phyloP scores from a whole-genome alignment of 2,797 vertebrate genomes.

The Erethizon dorsatum region DNA sequence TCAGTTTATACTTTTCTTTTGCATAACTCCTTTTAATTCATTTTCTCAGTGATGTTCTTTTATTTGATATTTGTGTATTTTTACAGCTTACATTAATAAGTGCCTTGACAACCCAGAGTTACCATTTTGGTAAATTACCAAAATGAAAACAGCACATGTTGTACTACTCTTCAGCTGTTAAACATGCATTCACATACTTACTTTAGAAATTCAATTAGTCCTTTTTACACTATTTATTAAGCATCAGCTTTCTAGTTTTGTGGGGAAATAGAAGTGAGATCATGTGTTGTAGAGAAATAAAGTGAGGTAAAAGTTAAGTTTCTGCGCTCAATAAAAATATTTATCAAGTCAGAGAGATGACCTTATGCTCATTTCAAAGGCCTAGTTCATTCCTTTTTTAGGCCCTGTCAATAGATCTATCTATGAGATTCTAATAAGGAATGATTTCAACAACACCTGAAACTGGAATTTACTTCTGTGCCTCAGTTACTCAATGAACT shows the following conservation, averaged over 20 bases:
- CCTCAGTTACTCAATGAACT: neutral
- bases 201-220: neutral
- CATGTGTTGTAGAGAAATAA: neutral
- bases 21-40: neutral
- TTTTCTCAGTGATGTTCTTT: neutral
- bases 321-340: neutral
- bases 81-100: neutral
- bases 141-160: neutral
- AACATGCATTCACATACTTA: neutral
- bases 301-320: neutral
- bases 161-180: neutral
- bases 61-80: neutral
- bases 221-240: neutral
- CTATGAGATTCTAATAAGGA: neutral
- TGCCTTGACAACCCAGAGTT: conserved; percentile 1
- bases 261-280: neutral
- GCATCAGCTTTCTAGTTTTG: neutral
- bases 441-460: neutral
- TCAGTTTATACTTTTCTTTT: neutral
- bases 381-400: neutral
- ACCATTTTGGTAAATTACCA: conserved; percentile 21
- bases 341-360: neutral
- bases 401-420: neutral
- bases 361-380: neutral
- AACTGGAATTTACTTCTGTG: neutral